Evolutionary conservation across 2,797 vertebrate species (phyloP).

Genomic region (Anas acuta): DNA sequence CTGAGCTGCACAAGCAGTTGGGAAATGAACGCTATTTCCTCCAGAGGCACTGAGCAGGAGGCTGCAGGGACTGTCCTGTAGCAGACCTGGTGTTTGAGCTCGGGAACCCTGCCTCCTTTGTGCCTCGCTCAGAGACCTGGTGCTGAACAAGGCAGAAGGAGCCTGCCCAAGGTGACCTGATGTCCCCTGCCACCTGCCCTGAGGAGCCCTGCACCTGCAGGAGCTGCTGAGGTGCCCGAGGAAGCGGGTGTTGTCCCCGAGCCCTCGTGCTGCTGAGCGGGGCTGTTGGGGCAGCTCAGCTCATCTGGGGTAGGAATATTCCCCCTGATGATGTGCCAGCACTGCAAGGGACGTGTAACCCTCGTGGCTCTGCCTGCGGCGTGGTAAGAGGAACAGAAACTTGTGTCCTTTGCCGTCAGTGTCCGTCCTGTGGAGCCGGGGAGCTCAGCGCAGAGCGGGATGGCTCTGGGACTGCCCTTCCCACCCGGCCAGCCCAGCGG

Average conservation of each 20-base stretch:
- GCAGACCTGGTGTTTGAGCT: not conserved
- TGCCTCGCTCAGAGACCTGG: not conserved
- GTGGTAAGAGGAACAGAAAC: not conserved
- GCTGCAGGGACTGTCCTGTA: rapidly evolving
- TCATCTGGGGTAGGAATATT: not conserved
- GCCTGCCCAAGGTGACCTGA: not conserved
- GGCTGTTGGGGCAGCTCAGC: not conserved
- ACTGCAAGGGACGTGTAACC: not conserved
- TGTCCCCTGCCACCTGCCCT: not conserved
- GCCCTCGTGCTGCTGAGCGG: too few species aligned
- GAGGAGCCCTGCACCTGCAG: not conserved
- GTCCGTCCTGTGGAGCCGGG: not conserved
- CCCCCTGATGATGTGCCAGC: not conserved
- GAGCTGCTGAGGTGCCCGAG: rapidly evolving
- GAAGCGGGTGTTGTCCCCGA: not conserved
- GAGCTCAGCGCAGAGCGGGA: not conserved
- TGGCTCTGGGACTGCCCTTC: not conserved
- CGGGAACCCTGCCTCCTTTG: not conserved
- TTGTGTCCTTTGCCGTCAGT: not conserved
- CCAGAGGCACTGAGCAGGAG: not conserved
- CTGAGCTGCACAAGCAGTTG: not conserved
- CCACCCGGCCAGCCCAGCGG: not conserved
- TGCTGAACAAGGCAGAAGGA: not conserved
- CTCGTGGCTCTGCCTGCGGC: rapidly evolving
- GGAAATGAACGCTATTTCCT: not conserved